A percentile compares a stretch with the other conserved stretches of the same genome.
These are phyloP conservation scores for Lophochroa leadbeateri DNA, from an alignment of 2,113 vertebrate species.

Conservation along the genomic window DNA sequence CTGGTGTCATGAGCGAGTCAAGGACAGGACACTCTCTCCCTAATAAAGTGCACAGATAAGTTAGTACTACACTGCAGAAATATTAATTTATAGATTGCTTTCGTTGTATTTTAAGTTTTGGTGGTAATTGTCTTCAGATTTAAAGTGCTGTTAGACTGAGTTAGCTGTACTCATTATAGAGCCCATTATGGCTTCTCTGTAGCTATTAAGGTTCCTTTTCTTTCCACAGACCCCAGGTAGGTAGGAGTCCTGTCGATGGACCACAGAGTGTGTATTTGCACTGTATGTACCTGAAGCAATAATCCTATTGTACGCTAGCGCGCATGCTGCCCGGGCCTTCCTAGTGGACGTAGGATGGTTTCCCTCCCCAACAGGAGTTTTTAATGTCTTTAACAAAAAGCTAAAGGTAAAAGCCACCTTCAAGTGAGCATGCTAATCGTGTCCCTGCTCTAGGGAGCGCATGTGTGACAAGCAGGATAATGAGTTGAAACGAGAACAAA, in stretches of 20 bases:
- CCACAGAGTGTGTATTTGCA: slow-evolving; percentile 69
- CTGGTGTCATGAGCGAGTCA: fast-evolving
- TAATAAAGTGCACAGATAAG: slow-evolving; percentile 68
- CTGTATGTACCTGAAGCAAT: slow-evolving; percentile 78
- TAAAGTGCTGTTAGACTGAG: slow-evolving; percentile 72
- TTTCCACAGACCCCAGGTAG: slow-evolving; percentile 58
- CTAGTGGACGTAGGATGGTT: slow-evolving; percentile 66
- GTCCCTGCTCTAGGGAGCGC: slow-evolving; percentile 29
- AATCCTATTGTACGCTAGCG: slow-evolving; percentile 73
- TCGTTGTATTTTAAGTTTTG: slow-evolving; percentile 71
- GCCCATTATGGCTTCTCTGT: slow-evolving; percentile 63
- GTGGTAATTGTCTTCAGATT: slow-evolving; percentile 75
- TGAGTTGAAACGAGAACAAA: slow-evolving; percentile 32
- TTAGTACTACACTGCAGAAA: slow-evolving; percentile 68
- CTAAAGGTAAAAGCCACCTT: background rate
- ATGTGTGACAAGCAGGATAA: slow-evolving; percentile 15
- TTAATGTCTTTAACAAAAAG: slow-evolving; percentile 6
- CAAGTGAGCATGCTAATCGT: slow-evolving; percentile 58
- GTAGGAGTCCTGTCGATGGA: slow-evolving; percentile 54
- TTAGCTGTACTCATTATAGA: slow-evolving; percentile 62
- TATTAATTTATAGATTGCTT: slow-evolving; percentile 71
- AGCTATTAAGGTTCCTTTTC: slow-evolving; percentile 72
- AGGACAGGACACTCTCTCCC: background rate
- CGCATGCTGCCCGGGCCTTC: slow-evolving; percentile 74
- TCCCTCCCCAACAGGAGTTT: slow-evolving; percentile 59